Conservation (phyloP, 2,797 vertebrate species). For the Euthynnus affinis region DNA sequence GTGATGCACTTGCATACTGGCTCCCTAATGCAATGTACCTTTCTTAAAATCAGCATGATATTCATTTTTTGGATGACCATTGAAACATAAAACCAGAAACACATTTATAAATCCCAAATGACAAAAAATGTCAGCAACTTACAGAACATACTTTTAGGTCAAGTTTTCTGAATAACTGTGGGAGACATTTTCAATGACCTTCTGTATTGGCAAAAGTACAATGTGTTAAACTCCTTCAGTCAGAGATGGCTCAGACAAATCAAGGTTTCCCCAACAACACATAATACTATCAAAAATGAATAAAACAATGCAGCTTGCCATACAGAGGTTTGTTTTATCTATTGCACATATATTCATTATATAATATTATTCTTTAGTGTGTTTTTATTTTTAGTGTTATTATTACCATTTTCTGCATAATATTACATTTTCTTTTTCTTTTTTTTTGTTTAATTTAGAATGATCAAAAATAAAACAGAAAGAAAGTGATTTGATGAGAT, state of each 20-base stretch:
- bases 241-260: background rate
- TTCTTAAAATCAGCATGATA: constrained; percentile 6
- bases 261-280: background rate
- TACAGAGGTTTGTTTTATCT: too few species aligned
- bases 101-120: background rate
- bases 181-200: constrained; percentile 10
- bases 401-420: too few species aligned
- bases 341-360: too few species aligned
- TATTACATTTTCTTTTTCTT: too few species aligned
- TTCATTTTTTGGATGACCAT: background rate
- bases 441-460: too few species aligned
- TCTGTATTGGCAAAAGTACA: background rate
- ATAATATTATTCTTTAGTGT: too few species aligned
- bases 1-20: background rate
- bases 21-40: background rate
- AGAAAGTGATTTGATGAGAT: too few species aligned
- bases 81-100: background rate
- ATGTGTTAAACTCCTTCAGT: background rate
- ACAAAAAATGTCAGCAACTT: background rate
- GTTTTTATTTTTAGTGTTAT: background rate
- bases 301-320: background rate
- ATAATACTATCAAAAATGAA: background rate
- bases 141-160: background rate
- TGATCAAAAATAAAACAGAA: too few species aligned
- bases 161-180: background rate